phyloP scores from a whole-genome alignment of 2,888 invertebrate genomes.

The Eupeodes luniger region DNA sequence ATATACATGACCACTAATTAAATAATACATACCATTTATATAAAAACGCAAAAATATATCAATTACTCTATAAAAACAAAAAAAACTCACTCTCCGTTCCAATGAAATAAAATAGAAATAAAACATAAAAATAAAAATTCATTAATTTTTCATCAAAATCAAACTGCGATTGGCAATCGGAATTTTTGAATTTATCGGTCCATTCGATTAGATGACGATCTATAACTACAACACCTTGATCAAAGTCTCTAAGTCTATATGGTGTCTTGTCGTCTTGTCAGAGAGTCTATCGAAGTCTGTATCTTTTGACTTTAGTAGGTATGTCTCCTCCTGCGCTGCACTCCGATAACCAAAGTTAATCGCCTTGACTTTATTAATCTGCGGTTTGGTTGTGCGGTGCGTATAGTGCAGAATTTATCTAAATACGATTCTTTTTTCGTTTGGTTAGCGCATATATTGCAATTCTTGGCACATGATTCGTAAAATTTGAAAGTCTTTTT shows the following conservation, averaged over 20 bases:
- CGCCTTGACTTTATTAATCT: slow-evolving; percentile 66
- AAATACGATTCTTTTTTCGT: slow-evolving; percentile 33
- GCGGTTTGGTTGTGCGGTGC: slow-evolving; percentile 8
- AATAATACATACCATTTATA: slow-evolving; percentile 44
- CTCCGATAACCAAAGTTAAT: slow-evolving; percentile 39
- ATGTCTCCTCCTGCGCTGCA: slow-evolving; percentile 9
- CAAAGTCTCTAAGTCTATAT: slow-evolving; percentile 5
- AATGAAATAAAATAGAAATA: background rate
- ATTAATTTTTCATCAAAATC: slow-evolving; percentile 41
- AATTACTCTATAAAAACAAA: slow-evolving; percentile 14
- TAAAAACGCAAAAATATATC: slow-evolving; percentile 8
- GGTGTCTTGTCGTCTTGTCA: background rate
- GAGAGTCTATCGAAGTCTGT: no score
- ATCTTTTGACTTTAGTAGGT: no score
- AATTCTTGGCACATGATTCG: slow-evolving; percentile 65
- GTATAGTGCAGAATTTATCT: slow-evolving; percentile 36
- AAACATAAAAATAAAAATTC: slow-evolving; percentile 29
- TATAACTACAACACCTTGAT: slow-evolving; percentile 47
- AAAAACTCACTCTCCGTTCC: slow-evolving; percentile 10
- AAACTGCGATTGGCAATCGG: slow-evolving; percentile 12
- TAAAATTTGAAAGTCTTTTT: slow-evolving; percentile 69
- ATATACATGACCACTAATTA: slow-evolving; percentile 54
- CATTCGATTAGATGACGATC: slow-evolving; percentile 30
- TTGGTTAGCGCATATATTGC: slow-evolving; percentile 21
- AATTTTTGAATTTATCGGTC: slow-evolving; percentile 56